Evolutionary conservation across 2,888 invertebrate species (phyloP).

Genomic region (Noctua janthina): DNA sequence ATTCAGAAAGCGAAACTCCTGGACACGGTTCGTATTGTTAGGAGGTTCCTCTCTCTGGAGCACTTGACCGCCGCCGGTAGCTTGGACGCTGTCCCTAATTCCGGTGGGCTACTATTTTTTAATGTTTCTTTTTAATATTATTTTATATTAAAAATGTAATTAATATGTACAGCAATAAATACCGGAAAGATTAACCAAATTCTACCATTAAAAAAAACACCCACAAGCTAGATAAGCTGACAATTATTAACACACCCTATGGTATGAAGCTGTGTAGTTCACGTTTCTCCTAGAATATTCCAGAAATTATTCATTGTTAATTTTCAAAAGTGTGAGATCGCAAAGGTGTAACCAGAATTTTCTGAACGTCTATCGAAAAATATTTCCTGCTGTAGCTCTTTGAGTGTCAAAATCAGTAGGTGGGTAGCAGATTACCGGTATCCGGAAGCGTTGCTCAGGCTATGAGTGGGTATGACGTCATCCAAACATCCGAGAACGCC

Average conservation of each 20-base stretch:
- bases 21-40: no score
- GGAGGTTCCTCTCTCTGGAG: no score
- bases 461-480: slow-evolving; percentile 13
- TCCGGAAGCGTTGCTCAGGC: slow-evolving; percentile 25
- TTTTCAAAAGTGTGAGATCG: neutral
- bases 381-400: slow-evolving; percentile 7
- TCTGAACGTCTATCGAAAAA: slow-evolving; percentile 13
- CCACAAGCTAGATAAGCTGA: neutral
- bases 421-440: slow-evolving; percentile 45
- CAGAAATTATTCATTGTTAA: no score
- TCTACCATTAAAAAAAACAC: no score
- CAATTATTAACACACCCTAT: neutral
- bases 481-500: slow-evolving; percentile 27
- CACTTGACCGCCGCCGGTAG: no score
- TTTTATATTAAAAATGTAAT: no score
- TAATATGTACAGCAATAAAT: no score
- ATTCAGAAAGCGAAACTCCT: no score
- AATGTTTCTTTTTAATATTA: no score
- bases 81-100: no score
- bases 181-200: no score
- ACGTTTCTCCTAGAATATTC: neutral
- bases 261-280: neutral
- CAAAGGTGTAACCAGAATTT: neutral
- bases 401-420: slow-evolving; percentile 44
- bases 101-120: no score